Percentiles rank a stretch among this genome's conserved stretches.
phyloP scores from a whole-genome alignment of 2,797 vertebrate genomes.

The Mionectes olivaceus region DNA sequence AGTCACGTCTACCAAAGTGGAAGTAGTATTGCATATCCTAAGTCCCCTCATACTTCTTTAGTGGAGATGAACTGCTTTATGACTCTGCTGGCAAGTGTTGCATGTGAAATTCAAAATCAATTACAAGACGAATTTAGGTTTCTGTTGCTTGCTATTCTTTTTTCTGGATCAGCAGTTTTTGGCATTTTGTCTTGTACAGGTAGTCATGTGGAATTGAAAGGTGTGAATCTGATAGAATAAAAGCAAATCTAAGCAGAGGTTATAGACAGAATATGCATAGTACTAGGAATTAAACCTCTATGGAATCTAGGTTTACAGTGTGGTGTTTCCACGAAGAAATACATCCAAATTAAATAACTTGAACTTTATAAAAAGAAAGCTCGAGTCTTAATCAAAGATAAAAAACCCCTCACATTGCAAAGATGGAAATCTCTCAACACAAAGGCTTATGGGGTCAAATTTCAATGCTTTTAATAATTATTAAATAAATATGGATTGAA shows the following conservation, averaged over 20 bases:
- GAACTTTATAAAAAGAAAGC: not conserved
- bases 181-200: not conserved
- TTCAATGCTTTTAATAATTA: not conserved
- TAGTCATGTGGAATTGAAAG: not conserved
- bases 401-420: not conserved
- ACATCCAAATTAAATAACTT: not conserved
- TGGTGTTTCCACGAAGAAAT: not conserved
- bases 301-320: not conserved
- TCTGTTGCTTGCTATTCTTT: not conserved
- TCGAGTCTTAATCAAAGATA: not conserved
- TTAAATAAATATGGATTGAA: not conserved
- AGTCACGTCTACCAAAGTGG: not conserved
- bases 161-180: not conserved
- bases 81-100: not conserved
- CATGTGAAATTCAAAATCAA: not conserved
- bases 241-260: not conserved
- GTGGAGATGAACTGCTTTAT: not conserved
- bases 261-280: not conserved
- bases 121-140: not conserved
- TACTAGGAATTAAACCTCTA: not conserved
- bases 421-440: not conserved
- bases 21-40: not conserved
- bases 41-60: not conserved
- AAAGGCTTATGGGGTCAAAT: not conserved
- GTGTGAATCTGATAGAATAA: not conserved